A percentile compares a stretch with the other conserved stretches of the same genome.
Conservation (phyloP, 2,113 vertebrate species). For the Passerina amoena region DNA sequence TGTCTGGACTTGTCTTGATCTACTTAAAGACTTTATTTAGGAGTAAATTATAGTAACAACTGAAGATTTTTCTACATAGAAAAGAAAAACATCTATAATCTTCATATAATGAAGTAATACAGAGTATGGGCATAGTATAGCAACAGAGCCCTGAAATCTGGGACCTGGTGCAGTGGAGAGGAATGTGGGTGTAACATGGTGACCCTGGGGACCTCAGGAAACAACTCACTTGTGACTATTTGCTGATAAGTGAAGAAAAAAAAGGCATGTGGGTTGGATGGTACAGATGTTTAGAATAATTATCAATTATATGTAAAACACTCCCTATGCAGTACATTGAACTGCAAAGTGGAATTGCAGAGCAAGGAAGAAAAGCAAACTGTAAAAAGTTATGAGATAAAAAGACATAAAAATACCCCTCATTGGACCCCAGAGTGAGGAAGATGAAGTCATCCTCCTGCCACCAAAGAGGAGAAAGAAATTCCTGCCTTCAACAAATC, state of each 20-base stretch:
- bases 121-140: fast-evolving
- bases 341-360: neutral
- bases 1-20: neutral
- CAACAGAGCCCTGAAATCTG: neutral
- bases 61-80: neutral
- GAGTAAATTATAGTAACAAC: neutral
- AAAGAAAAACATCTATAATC: neutral
- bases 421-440: neutral
- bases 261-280: neutral
- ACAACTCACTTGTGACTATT: neutral
- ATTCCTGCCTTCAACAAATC: neutral
- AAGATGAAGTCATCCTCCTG: neutral
- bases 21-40: neutral
- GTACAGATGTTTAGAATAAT: neutral
- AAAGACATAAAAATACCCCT: neutral
- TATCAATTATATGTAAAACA: neutral
- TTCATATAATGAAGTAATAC: neutral
- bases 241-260: neutral
- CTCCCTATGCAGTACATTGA: fast-evolving
- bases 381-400: neutral
- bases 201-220: neutral
- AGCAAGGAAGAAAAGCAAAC: neutral
- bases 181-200: neutral
- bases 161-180: neutral
- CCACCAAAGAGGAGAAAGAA: neutral